These are phyloP conservation scores for Chironomus tentans DNA, from an alignment of 2,888 invertebrate genomes.

Conservation along the genomic window DNA sequence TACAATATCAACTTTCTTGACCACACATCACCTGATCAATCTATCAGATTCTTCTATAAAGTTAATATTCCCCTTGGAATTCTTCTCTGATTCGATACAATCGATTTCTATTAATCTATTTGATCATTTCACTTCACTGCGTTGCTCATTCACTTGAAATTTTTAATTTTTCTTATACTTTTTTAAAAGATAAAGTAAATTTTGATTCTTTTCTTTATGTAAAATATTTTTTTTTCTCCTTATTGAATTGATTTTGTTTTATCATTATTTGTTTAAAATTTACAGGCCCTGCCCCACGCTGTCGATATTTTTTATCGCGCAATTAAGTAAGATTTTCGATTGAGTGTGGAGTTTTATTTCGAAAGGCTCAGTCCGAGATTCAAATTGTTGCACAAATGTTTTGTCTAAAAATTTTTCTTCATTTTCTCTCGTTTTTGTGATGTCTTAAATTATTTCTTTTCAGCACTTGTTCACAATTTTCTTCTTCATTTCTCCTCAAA, in stretches of 20 bases:
- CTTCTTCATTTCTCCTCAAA: background rate
- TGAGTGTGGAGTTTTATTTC: background rate
- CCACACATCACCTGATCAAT: no score
- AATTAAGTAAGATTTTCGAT: background rate
- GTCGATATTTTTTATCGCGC: background rate
- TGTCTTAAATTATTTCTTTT: background rate
- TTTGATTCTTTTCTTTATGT: background rate
- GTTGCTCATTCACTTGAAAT: background rate
- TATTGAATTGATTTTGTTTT: background rate
- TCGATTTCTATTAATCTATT: no score
- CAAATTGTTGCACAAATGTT: background rate
- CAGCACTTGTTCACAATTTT: background rate
- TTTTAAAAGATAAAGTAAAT: background rate
- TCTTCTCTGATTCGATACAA: no score
- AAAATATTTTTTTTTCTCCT: background rate
- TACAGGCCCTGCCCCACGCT: constrained; percentile 1
- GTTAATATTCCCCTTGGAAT: no score
- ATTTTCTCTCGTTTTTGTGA: background rate
- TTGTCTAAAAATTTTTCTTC: background rate
- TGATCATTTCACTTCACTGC: background rate
- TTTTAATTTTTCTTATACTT: background rate
- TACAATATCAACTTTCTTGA: no score
- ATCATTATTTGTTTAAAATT: background rate
- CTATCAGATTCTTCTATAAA: no score
- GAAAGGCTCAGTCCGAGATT: constrained; percentile 7